A percentile compares a stretch with the other conserved stretches of the same genome.
phyloP scores from a whole-genome alignment of 2,113 vertebrate genomes.

The Gorilla gorilla region DNA sequence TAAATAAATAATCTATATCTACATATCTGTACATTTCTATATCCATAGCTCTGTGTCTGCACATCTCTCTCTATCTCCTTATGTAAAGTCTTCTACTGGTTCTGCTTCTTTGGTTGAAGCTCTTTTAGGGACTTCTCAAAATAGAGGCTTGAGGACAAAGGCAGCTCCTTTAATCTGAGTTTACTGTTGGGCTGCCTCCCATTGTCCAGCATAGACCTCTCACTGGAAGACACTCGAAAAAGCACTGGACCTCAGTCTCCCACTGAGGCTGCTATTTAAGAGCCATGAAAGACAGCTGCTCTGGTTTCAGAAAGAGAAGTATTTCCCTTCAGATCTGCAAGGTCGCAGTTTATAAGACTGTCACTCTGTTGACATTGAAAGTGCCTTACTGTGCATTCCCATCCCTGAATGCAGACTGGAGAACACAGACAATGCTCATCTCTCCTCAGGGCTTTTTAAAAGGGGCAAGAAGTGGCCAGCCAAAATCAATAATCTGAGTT shows the following conservation, averaged over 20 bases:
- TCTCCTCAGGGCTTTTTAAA: not conserved
- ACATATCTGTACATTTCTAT: not conserved
- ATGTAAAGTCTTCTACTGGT: not conserved
- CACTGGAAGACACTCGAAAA: not conserved
- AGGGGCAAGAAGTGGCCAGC: not conserved
- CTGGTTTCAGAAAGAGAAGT: not conserved
- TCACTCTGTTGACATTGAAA: not conserved
- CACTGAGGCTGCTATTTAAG: not conserved
- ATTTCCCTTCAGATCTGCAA: not conserved
- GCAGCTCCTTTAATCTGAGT: not conserved
- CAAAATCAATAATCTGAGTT: conserved; percentile 38
- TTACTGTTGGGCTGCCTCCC: not conserved
- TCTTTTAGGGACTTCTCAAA: not conserved
- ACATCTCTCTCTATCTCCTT: not conserved
- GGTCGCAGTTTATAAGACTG: not conserved
- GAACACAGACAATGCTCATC: accelerated
- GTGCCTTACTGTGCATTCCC: accelerated
- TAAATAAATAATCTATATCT: not conserved
- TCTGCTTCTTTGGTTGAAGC: not conserved
- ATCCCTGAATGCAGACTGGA: accelerated
- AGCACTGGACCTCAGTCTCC: not conserved
- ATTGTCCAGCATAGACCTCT: not conserved
- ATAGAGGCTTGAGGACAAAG: not conserved
- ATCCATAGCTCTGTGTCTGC: not conserved
- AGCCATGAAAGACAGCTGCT: not conserved